These are phyloP conservation scores for Nothura maculosa DNA, from an alignment of 2,797 vertebrate species.

Conservation along the genomic window DNA sequence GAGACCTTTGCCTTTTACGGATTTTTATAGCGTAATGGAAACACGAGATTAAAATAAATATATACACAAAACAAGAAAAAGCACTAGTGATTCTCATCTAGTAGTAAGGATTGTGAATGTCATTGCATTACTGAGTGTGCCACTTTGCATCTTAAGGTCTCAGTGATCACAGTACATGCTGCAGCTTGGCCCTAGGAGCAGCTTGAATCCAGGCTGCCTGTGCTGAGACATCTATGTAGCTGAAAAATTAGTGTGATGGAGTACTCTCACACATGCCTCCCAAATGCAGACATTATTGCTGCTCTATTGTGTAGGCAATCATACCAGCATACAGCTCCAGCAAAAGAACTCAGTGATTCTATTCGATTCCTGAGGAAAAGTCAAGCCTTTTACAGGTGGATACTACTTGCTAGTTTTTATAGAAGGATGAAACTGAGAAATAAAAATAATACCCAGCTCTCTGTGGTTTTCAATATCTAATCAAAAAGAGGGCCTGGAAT, in stretches of 20 bases:
- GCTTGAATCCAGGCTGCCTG: neutral
- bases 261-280: rapidly evolving
- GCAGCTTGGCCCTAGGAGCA: neutral
- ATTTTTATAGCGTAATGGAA: conserved; percentile 2
- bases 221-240: rapidly evolving
- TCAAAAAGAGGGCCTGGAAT: neutral
- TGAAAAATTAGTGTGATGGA: neutral
- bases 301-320: neutral
- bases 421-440: neutral
- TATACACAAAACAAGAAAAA: neutral
- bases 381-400: neutral
- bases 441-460: rapidly evolving
- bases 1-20: neutral
- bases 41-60: neutral
- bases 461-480: neutral
- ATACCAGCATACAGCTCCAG: neutral
- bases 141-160: neutral
- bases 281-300: rapidly evolving
- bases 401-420: neutral
- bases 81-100: neutral
- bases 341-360: neutral
- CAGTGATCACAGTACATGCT: neutral
- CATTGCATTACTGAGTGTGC: too few relatives aligned
- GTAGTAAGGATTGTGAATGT: neutral
- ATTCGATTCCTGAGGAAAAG: neutral